Conservation (phyloP, 2,113 vertebrate species). For the Xyrauchen texanus region DNA sequence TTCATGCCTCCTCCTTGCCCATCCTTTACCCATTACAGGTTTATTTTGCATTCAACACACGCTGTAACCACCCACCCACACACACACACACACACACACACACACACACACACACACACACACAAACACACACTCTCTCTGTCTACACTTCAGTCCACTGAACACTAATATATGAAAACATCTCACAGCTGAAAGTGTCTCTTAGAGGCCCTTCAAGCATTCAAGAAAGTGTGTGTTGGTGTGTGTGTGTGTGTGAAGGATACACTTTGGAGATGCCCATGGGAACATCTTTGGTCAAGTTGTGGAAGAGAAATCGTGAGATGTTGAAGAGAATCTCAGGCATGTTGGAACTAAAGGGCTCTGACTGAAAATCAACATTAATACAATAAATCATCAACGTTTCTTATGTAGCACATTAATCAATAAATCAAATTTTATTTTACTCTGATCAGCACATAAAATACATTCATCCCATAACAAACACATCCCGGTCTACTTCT, state of each 20-base stretch:
- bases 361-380: conserved; percentile 79
- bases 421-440: no score
- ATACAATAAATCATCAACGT: background rate
- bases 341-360: conserved; percentile 94
- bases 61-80: no score
- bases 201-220: background rate
- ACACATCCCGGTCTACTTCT: no score
- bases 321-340: conserved; percentile 98
- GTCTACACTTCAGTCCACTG: conserved; percentile 29
- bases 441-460: background rate
- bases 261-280: conserved; percentile 98
- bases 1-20: no score
- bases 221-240: background rate
- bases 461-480: background rate
- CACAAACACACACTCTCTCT: no score
- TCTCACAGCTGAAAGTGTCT: background rate
- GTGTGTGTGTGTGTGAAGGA: conserved; percentile 74
- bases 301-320: conserved; percentile 94
- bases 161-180: background rate
- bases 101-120: no score
- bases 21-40: background rate
- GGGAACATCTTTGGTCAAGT: conserved; percentile 88
- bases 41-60: conserved; percentile 29
- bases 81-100: no score
- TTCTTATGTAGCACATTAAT: background rate